Evolutionary conservation across 1,140 invertebrate species (phyloP).

Genomic region (Euborellia annulipes): DNA sequence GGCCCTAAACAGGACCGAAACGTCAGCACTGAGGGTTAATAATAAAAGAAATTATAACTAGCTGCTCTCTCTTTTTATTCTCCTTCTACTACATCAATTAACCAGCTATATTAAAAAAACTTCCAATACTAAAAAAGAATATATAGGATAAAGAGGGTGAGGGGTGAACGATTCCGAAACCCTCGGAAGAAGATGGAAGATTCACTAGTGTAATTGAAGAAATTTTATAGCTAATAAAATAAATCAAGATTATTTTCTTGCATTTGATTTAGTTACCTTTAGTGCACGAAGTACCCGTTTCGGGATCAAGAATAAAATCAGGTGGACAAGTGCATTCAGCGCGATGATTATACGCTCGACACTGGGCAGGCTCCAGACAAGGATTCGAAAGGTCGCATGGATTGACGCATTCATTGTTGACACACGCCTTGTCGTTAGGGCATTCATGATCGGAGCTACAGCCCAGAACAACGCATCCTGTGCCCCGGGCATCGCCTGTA

Average conservation of each 20-base stretch:
- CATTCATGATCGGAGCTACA: slow-evolving; percentile 62
- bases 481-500: slow-evolving; percentile 40
- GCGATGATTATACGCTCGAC: slow-evolving; percentile 56
- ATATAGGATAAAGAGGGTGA: too few relatives aligned
- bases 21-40: too few relatives aligned
- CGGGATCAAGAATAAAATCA: slow-evolving; percentile 49
- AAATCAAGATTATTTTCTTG: too few relatives aligned
- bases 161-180: too few relatives aligned
- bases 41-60: too few relatives aligned
- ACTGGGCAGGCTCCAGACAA: slow-evolving; percentile 52
- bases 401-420: slow-evolving; percentile 60
- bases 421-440: slow-evolving; percentile 54
- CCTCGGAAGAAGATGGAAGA: too few relatives aligned
- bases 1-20: too few relatives aligned
- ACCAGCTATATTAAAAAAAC: too few relatives aligned
- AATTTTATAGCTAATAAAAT: not conserved
- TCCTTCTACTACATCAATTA: too few relatives aligned
- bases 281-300: slow-evolving; percentile 39
- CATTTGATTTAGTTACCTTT: slow-evolving; percentile 29
- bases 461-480: slow-evolving; percentile 50
- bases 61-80: too few relatives aligned
- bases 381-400: slow-evolving; percentile 49
- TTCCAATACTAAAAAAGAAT: too few relatives aligned
- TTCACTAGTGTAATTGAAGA: too few relatives aligned
- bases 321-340: slow-evolving; percentile 62